Evolutionary conservation across 2,113 vertebrate genomes (phyloP).

Genomic region (Verasper variegatus): DNA sequence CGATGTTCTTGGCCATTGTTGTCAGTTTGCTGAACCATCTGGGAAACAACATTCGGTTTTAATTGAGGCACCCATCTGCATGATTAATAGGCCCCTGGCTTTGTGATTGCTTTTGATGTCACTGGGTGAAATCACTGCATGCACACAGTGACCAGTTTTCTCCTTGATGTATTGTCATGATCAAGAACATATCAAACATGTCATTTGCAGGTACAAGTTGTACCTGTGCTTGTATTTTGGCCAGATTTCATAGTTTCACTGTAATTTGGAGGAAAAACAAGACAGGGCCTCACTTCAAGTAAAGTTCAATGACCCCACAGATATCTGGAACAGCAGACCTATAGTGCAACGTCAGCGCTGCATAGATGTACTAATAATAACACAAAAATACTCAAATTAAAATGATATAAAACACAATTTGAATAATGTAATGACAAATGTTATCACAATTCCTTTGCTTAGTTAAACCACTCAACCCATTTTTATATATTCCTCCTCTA

Average conservation of each 20-base stretch:
- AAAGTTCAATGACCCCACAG: too few species aligned
- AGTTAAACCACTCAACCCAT: too few species aligned
- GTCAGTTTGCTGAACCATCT: slow-evolving; percentile 26
- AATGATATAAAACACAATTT: too few species aligned
- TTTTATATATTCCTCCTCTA: too few species aligned
- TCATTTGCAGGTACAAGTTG: not conserved
- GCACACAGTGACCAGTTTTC: not conserved
- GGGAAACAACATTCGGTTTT: slow-evolving; percentile 42
- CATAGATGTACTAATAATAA: too few species aligned
- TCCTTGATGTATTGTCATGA: not conserved
- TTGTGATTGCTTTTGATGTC: not conserved
- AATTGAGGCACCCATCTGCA: slow-evolving; percentile 49
- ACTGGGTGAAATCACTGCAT: not conserved
- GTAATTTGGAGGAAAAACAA: not conserved
- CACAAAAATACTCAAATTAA: too few species aligned
- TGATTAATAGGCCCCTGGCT: slow-evolving; percentile 19
- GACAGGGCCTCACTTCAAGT: too few species aligned
- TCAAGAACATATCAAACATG: not conserved
- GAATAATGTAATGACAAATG: too few species aligned
- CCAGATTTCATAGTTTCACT: not conserved
- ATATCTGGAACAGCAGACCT: too few species aligned
- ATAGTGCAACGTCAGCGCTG: too few species aligned
- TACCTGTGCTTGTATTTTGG: not conserved
- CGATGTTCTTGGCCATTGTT: slow-evolving; percentile 8
- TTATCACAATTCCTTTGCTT: too few species aligned